These are phyloP conservation scores for Phortica variegata DNA, from an alignment of 1,140 invertebrate genomes.

Conservation along the genomic window DNA sequence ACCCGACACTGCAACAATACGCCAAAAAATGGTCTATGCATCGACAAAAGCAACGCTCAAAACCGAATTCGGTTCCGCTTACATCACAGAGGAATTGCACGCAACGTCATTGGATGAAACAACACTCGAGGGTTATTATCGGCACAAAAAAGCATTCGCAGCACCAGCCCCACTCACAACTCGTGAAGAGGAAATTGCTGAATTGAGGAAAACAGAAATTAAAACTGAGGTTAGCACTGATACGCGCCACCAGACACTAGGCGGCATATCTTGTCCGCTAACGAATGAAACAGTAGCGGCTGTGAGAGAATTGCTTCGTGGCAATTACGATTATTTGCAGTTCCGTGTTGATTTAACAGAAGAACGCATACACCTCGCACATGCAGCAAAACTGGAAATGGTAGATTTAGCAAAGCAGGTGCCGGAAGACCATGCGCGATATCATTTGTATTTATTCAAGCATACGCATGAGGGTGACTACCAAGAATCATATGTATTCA, in stretches of 20 bases:
- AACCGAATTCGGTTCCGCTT: constrained; percentile 83
- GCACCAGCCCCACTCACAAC: constrained; percentile 86
- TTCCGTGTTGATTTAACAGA: constrained; percentile 68
- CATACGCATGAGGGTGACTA: constrained; percentile 92
- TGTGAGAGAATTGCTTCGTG: constrained; percentile 67
- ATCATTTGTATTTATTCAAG: constrained; percentile 89
- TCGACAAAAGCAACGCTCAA: constrained; percentile 98
- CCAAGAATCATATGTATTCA: constrained; percentile 86
- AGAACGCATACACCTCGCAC: constrained; percentile 62
- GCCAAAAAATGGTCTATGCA: constrained; percentile 98
- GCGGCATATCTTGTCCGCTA: constrained; percentile 92
- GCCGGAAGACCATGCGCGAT: constrained; percentile 81
- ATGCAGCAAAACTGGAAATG: constrained; percentile 63
- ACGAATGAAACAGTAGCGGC: constrained; percentile 76
- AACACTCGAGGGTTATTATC: constrained; percentile 76
- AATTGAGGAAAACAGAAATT: constrained; percentile 75
- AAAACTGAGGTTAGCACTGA: constrained; percentile 79
- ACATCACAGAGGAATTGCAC: constrained; percentile 73
- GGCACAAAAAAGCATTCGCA: constrained; percentile 72
- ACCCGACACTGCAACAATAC: constrained; percentile 83
- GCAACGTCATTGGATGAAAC: constrained; percentile 71
- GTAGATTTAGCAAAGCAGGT: constrained; percentile 72
- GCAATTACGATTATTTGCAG: constrained; percentile 74
- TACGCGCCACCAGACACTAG: constrained; percentile 85
- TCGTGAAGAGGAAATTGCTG: constrained; percentile 84